A percentile compares a stretch with the other conserved stretches of the same genome.
phyloP scores from a whole-genome alignment of 2,113 vertebrate genomes.

The Thamnaconus septentrionalis region DNA sequence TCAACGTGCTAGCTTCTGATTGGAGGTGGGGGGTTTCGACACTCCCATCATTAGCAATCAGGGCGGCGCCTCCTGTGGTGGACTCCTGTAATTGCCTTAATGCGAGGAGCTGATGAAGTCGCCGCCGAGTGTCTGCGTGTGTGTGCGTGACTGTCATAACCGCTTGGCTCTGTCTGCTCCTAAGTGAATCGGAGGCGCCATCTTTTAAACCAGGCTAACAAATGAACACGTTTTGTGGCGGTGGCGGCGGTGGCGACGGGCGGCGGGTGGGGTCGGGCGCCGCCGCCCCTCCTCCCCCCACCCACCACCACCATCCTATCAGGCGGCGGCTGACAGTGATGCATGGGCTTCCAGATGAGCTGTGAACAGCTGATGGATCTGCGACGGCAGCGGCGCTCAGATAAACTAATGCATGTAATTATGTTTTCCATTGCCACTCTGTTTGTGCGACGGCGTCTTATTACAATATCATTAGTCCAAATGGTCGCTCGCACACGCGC shows the following conservation, averaged over 20 bases:
- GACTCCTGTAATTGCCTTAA: constrained; percentile 62
- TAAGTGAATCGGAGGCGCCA: constrained; percentile 76
- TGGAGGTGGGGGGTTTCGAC: too few relatives aligned
- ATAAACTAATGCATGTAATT: constrained; percentile 99
- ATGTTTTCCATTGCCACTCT: constrained; percentile 99
- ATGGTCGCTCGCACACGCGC: constrained; percentile 76
- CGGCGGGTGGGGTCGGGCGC: too few relatives aligned
- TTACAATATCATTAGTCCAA: constrained; percentile 99
- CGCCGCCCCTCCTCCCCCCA: too few relatives aligned
- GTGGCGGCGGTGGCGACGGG: too few relatives aligned
- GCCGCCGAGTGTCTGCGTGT: constrained; percentile 34
- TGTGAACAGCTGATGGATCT: constrained; percentile 99
- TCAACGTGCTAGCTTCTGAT: too few relatives aligned
- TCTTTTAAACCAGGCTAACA: constrained; percentile 83
- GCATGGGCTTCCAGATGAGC: constrained; percentile 96
- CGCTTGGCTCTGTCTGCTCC: constrained; percentile 66
- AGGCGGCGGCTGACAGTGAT: constrained; percentile 94
- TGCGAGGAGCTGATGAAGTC: constrained; percentile 69
- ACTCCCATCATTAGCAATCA: constrained; percentile 33
- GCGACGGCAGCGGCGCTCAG: constrained; percentile 96
- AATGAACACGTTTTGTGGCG: constrained; percentile 74
- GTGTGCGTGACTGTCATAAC: constrained; percentile 76
- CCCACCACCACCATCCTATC: constrained; percentile 64
- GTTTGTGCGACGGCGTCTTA: constrained; percentile 90
- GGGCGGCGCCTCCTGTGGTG: constrained; percentile 13